Conservation (phyloP, 2,888 invertebrate genomes). For the Megamerina dolium region DNA sequence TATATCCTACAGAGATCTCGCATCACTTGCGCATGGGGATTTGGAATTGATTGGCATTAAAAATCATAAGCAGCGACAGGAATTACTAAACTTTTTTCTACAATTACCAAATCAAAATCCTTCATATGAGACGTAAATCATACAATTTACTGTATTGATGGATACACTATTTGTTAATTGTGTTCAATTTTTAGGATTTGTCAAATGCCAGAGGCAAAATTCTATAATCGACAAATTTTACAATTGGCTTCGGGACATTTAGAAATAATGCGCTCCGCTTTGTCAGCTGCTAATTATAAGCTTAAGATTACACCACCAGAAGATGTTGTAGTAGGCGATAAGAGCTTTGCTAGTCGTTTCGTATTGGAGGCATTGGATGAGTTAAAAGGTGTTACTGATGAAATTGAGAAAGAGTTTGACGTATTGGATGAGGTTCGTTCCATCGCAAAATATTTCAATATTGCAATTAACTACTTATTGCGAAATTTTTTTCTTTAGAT, state of each 20-base stretch:
- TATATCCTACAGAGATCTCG: slow-evolving; percentile 38
- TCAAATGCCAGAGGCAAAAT: slow-evolving; percentile 24
- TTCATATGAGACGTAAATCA: slow-evolving; percentile 31
- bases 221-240: slow-evolving; percentile 37
- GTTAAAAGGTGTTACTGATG: slow-evolving; percentile 32
- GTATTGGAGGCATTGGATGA: slow-evolving; percentile 43
- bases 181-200: slow-evolving; percentile 23
- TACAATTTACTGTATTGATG: neutral
- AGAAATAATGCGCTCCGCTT: slow-evolving; percentile 35
- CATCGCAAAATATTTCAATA: neutral
- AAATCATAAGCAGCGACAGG: slow-evolving; percentile 24
- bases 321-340: slow-evolving; percentile 44
- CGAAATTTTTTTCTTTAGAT: neutral
- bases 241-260: slow-evolving; percentile 34
- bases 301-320: slow-evolving; percentile 37
- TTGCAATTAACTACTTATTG: neutral
- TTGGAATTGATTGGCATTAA: slow-evolving; percentile 36
- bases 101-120: slow-evolving; percentile 39
- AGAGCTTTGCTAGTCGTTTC: slow-evolving; percentile 44
- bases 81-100: slow-evolving; percentile 33
- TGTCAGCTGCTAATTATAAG: slow-evolving; percentile 43
- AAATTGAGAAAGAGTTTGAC: slow-evolving; percentile 33
- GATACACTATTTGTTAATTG: slow-evolving; percentile 2
- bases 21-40: slow-evolving; percentile 34
- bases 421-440: slow-evolving; percentile 19